A percentile compares a stretch with the other conserved stretches of the same genome.
These are phyloP conservation scores for Phoeniculus purpureus DNA, from an alignment of 2,797 vertebrate genomes.

Conservation along the genomic window DNA sequence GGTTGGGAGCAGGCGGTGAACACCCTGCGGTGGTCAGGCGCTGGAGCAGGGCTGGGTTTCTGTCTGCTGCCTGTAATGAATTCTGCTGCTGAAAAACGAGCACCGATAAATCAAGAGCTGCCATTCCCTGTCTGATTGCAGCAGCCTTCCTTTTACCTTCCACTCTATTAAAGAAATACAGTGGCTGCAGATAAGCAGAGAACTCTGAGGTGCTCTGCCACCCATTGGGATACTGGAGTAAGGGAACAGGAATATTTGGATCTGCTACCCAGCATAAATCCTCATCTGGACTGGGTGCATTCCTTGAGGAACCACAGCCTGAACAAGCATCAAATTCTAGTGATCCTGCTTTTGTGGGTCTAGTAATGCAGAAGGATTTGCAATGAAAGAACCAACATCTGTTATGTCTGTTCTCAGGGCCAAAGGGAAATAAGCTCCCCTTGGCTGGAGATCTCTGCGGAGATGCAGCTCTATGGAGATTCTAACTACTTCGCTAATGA, in stretches of 20 bases:
- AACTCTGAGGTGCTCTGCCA: background rate
- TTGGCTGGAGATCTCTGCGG: background rate
- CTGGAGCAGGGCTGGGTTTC: background rate
- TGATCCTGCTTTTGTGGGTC: background rate
- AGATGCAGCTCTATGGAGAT: background rate
- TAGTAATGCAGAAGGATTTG: background rate
- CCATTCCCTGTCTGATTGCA: background rate
- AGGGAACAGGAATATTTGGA: background rate
- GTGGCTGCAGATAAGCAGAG: background rate
- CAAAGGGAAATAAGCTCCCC: background rate
- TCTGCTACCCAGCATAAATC: background rate
- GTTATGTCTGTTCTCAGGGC: background rate
- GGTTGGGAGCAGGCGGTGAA: slow-evolving; percentile 1
- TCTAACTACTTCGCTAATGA: background rate
- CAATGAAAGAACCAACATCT: background rate
- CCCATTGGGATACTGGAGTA: background rate
- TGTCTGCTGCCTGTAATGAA: background rate
- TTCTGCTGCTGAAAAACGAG: slow-evolving; percentile 1
- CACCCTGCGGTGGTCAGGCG: background rate
- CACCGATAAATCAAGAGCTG: background rate
- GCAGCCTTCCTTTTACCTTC: background rate
- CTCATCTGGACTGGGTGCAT: background rate
- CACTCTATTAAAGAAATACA: background rate
- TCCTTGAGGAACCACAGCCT: background rate
- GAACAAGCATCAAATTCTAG: background rate